Evolutionary conservation across 2,113 vertebrate species (phyloP), one percentile per base, ranked within the genome.

Genomic region (Protomyctophum bolini): DNA sequence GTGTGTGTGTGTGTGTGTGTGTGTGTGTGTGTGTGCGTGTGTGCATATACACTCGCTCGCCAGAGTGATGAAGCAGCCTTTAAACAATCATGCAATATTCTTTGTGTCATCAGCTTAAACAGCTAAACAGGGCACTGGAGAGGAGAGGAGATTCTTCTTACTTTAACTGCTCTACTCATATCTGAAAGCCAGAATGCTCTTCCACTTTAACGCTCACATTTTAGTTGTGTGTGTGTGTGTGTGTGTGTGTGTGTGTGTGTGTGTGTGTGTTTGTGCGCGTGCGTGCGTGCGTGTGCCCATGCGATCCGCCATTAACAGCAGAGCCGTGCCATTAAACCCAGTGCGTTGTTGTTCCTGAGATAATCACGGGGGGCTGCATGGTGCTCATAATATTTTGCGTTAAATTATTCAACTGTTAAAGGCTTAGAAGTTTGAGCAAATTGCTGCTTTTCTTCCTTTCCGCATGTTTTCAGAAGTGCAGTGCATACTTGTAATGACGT

Each of bases 341-440:
- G 47, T 81, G 81, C 88, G 84, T 89, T 84, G 82, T 83, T 50
- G 50, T 76, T 82, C 79, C 85, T 81, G 75, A 88, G 82, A 90
- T 78, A 85, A 82, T 89, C 74, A 21, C 21, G 21, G 21, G 21
- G 21, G 21, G 21, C n/a, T n/a, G 21, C 21, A 55, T 75, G 83
- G 66, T 8, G 80, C 74, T 79, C 76, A 70, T 76, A 81, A 89
- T 80, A 80, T 82, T 85, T 75, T 11, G 64, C 41, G 28, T 61
- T 91, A 80, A 91, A 92, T 91, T 88, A 90, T 92, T 91, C 77
- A 92, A 71, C 72, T 62, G 77, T 86, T 81, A 75, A 73, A 89
- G 73, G 63, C 87, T 90, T 75, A 82, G 86, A 91, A 87, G 83
- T 90, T 81, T 62, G 73, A 82, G 75, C 66, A 91, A 89, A 85